Base-by-base conservation (phyloP, 2,888 invertebrate genomes). In the Lasioglossum villosulum region DNA sequence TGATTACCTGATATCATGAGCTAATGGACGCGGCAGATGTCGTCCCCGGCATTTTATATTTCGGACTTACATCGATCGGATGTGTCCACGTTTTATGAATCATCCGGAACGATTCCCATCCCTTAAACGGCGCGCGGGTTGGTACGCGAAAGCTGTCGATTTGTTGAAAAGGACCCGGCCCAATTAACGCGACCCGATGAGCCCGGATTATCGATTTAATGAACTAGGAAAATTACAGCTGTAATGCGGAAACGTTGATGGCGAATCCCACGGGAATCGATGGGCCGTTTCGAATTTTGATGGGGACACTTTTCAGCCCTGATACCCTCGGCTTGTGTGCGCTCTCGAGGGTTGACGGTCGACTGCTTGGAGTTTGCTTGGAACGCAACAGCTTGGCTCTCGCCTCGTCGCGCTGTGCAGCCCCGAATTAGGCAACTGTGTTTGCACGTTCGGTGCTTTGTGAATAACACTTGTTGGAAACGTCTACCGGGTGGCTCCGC, bases 1-100 rank as follows among this genome's bases (percentile, higher is more conserved):
- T 89, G 88, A 89, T 88, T 85, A 88, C 87, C 83, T 85, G 88
- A 88, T 89, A 88, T 89, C 89, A 85, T 70, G 79, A 85, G 83
- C 87, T 87, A 89, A 89, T 89, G 89, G 85, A 80, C 72, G 82
- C 83, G 80, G 82, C 89, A 88, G 89, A 85, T 89, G 89, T 84
- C 87, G 87, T 86, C 42, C 45, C 79, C 75, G n/a, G 73, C 85
- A 85, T 88, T 86, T 82, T 80, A 78, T 85, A 56, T 56, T 56
- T 75, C 42, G 39, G 37, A 66, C 75, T 66, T 78, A 30, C 66
- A 82, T 68, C 56, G 76, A 76, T 52, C 78, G 52, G 27, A 27
- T 27, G 4, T 56, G 16, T 56, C 4, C 10, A 27, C 27, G 34
- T 66, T 81, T 73, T 71, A 30, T 42, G 73, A 82, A 82, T 78